Evolutionary conservation across 2,113 vertebrate genomes (phyloP).

Genomic region (Neolamprologus tretocephalus): DNA sequence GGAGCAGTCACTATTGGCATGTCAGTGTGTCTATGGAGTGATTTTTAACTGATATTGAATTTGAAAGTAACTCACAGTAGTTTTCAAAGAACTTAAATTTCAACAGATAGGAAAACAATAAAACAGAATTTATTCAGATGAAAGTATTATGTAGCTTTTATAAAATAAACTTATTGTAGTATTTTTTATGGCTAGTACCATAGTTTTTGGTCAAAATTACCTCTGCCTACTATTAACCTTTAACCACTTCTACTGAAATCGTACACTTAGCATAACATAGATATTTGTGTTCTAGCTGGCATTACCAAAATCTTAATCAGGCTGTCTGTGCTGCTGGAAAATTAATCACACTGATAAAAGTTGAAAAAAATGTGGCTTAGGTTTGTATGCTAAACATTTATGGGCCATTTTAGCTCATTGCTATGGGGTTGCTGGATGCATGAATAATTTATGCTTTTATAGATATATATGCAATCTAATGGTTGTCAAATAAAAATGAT

Average conservation of each 20-base stretch:
- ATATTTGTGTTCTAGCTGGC: not conserved
- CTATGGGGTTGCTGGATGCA: not conserved
- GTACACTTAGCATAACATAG: not conserved
- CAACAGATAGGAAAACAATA: not conserved
- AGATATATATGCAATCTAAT: not conserved
- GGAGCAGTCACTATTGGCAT: not conserved
- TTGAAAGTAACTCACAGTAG: not conserved
- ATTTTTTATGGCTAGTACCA: not conserved
- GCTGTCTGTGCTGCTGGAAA: not conserved
- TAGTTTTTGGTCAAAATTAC: not conserved
- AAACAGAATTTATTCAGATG: not conserved
- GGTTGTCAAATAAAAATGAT: not conserved
- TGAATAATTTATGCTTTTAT: not conserved
- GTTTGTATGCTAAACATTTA: not conserved
- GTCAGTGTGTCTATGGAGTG: not conserved
- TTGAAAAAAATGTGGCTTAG: not conserved
- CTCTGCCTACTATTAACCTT: not conserved
- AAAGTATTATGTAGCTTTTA: not conserved
- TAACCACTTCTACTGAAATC: not conserved
- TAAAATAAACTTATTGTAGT: not conserved
- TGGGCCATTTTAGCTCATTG: not conserved
- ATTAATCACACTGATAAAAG: not conserved
- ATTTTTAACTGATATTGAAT: conserved; percentile 1
- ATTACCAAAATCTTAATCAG: not conserved
- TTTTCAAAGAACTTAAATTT: not conserved